phyloP scores from a whole-genome alignment of 2,797 vertebrate genomes.

The Rachycentron canadum region DNA sequence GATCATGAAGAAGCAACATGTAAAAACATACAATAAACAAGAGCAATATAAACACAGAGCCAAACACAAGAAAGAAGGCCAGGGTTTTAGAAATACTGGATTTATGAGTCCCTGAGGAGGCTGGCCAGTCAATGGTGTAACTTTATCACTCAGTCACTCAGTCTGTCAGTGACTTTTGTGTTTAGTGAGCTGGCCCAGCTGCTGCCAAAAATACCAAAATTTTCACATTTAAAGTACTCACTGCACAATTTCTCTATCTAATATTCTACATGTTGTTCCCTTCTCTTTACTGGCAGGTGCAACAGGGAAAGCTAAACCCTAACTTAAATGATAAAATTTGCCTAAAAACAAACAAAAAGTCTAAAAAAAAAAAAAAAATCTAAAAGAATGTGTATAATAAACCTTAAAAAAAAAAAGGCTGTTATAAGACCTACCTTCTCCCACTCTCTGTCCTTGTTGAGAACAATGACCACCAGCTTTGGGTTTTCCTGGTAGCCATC shows the following conservation, averaged over 20 bases:
- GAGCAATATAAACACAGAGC: neutral
- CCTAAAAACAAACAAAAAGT: neutral
- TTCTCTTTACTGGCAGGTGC: neutral
- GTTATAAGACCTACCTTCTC: conserved; percentile 91
- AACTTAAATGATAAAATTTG: neutral
- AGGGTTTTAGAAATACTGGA: too few species aligned
- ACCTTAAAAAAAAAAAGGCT: neutral
- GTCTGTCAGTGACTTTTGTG: too few species aligned
- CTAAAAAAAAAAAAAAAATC: neutral
- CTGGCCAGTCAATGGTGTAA: too few species aligned
- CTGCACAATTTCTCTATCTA: neutral
- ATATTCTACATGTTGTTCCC: neutral
- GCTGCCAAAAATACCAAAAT: too few species aligned
- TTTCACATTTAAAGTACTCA: neutral
- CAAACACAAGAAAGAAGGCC: neutral
- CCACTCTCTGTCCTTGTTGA: conserved; percentile 96
- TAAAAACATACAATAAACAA: neutral
- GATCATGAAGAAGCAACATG: neutral
- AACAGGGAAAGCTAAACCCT: neutral
- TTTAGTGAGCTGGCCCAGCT: too few species aligned
- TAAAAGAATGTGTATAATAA: neutral
- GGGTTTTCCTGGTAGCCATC: conserved; percentile 96
- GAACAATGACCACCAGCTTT: conserved; percentile 94
- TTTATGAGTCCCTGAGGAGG: too few species aligned
- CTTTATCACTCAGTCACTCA: too few species aligned